Evolutionary conservation across 2,888 invertebrate species (phyloP).

Genomic region (Thymelicus lineola): DNA sequence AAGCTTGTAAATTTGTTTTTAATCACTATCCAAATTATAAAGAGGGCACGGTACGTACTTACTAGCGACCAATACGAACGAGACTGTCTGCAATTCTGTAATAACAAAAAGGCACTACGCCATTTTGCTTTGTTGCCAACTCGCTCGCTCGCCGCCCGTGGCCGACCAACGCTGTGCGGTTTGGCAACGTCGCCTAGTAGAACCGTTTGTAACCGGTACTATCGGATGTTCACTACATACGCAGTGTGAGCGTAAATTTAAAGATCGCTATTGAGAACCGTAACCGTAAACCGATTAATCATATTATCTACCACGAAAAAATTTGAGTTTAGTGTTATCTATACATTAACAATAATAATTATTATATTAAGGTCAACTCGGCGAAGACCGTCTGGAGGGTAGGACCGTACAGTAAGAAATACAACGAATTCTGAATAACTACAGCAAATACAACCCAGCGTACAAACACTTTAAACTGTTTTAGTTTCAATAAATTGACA

Average conservation of each 20-base stretch:
- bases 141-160: not conserved
- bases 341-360: no score
- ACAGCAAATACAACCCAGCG: no score
- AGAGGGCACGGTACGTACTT: not conserved
- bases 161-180: not conserved
- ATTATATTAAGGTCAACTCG: no score
- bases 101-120: not conserved
- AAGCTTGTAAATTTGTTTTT: not conserved
- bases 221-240: not conserved
- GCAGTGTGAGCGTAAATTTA: not conserved
- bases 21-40: not conserved
- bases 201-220: conserved; percentile 7
- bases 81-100: not conserved
- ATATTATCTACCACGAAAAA: no score
- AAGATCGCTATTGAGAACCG: not conserved
- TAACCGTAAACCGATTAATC: not conserved
- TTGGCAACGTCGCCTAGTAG: not conserved
- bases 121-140: not conserved
- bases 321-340: no score
- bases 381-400: no score
- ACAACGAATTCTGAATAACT: no score
- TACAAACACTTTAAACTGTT: no score
- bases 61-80: not conserved
- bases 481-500: no score
- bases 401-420: no score